Evolutionary conservation across 1,140 invertebrate species (phyloP), one percentile per base, ranked within the genome.

Genomic region (Drosophila ananassae): DNA sequence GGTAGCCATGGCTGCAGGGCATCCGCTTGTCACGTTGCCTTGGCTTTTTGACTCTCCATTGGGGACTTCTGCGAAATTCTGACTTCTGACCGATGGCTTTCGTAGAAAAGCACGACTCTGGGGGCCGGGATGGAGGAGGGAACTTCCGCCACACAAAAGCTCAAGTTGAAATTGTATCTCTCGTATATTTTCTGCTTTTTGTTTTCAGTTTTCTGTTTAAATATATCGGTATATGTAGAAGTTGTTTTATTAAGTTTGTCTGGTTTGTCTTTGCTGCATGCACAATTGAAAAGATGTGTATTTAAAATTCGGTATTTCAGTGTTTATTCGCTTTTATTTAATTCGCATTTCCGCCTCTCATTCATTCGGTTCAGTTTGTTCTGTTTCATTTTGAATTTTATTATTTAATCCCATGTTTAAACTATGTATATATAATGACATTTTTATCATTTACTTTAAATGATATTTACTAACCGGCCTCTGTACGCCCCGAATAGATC

Each of bases 401-500:
- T 79, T 89, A 46, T 76, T 89, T 77, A 87, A 44, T 79, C 78
- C 79, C 83, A 83, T 89, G 64, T 87, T 89, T 89, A 87, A 89
- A 89, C 84, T 89, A 89, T 89, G 79, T 83, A 89, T 89, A 89
- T 89, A 87, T 89, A 83, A 76, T 87, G 79, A 64, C 71, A 75
- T 87, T 71, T 77, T 30, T 76, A 89, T 89, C 83, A 89, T 89
- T 89, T 63, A 77, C 37, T 79, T 89, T 61, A 77, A 83, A 89
- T 89, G 84, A 89, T 89, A 83, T 89, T 89, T 89, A 50, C 83
- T 89, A 89, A 89, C 79, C 66, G 77, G 58, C 76, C 71, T 44
- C 17, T 44, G 54, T 74, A 67, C 78, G 62, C 66, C 68, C 78
- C 66, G 77, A 47, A 73, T 79, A 62, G 60, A 76, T 63, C 61